phyloP scores from a whole-genome alignment of 1,140 invertebrate species.

The Acyrthosiphon pisum region DNA sequence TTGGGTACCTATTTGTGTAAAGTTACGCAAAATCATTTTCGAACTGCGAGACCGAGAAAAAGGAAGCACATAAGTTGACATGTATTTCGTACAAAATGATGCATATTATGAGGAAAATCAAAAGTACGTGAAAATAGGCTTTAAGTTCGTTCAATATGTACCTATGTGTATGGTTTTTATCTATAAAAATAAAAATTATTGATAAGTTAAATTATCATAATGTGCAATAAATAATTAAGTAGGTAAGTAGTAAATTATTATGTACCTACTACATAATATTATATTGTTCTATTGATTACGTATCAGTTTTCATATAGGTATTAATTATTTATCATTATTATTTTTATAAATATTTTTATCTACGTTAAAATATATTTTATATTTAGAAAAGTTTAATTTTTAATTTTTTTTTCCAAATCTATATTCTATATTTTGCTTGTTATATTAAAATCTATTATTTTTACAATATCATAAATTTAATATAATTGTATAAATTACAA shows the following conservation, averaged over 20 bases:
- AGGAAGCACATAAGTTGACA: constrained; percentile 6
- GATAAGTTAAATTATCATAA: neutral
- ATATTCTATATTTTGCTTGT: neutral
- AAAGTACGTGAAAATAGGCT: neutral
- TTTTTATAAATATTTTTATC: constrained; percentile 28
- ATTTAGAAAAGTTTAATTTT: neutral
- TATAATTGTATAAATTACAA: neutral
- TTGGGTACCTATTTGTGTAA: neutral
- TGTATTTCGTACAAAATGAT: neutral
- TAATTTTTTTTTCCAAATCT: neutral
- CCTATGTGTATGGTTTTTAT: neutral
- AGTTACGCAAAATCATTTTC: constrained; percentile 16
- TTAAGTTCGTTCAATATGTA: neutral
- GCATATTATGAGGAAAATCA: neutral
- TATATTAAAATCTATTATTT: neutral
- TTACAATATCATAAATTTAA: neutral
- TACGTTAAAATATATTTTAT: neutral
- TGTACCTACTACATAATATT: neutral
- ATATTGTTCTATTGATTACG: neutral
- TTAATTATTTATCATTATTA: neutral
- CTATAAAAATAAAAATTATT: neutral
- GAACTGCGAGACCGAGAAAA: constrained; percentile 25
- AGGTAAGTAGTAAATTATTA: neutral
- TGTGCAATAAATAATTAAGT: neutral
- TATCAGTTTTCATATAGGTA: neutral